A percentile compares a stretch with the other conserved stretches of the same genome.
phyloP scores from a whole-genome alignment of 2,113 vertebrate genomes.

The Serinus canaria region DNA sequence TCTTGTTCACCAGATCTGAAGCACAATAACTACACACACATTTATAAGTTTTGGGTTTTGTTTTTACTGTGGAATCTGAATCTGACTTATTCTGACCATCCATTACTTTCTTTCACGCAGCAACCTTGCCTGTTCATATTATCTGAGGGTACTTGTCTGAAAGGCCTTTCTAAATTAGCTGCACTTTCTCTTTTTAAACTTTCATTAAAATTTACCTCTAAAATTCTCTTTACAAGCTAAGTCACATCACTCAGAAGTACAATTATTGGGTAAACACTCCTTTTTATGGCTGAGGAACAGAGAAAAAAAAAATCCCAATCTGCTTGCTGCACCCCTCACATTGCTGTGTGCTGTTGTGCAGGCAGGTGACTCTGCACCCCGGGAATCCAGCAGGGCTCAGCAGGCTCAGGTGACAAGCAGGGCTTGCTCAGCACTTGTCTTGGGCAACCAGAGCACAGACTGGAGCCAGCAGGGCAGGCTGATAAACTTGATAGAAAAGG shows the following conservation, averaged over 20 bases:
- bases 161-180: neutral
- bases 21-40: neutral
- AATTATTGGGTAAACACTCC: neutral
- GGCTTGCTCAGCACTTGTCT: neutral
- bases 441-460: neutral
- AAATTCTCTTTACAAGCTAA: neutral
- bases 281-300: neutral
- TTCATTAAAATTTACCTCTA: neutral
- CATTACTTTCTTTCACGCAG: neutral
- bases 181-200: neutral
- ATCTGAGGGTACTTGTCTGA: neutral
- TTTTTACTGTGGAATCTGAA: neutral
- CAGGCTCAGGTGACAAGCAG: neutral
- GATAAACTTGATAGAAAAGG: neutral
- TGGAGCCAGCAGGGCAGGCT: neutral
- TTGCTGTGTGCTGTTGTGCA: neutral
- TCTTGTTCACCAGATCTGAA: neutral
- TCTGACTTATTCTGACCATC: neutral
- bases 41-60: neutral
- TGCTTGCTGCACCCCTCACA: fast-evolving
- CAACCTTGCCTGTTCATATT: neutral
- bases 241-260: neutral
- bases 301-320: neutral
- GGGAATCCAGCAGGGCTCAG: neutral
- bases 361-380: neutral